Conservation (phyloP, 2,113 vertebrate genomes). For the Rhabdomys dilectus region DNA sequence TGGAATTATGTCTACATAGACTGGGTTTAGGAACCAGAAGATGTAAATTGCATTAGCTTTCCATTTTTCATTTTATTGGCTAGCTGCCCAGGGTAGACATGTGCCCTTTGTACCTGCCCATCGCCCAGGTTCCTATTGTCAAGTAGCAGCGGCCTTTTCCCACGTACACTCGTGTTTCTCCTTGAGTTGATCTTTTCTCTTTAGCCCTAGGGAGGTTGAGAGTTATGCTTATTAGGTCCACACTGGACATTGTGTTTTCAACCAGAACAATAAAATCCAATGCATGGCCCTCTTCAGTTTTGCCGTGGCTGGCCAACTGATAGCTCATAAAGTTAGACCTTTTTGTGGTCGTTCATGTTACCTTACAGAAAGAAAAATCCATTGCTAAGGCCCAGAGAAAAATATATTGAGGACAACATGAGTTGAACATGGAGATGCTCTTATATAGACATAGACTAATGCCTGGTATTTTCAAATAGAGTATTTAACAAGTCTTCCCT, state of each 20-base stretch:
- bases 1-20: background rate
- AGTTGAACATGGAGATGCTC: background rate
- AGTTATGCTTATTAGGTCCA: background rate
- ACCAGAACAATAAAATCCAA: background rate
- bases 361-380: background rate
- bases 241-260: background rate
- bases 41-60: background rate
- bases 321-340: background rate
- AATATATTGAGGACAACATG: background rate
- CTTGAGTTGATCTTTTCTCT: background rate
- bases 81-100: background rate
- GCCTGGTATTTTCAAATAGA: background rate
- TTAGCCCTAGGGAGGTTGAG: background rate
- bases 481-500: background rate
- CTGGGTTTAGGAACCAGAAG: background rate
- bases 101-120: background rate
- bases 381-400: constrained; percentile 1
- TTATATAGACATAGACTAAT: background rate
- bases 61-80: background rate
- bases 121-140: background rate
- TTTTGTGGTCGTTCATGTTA: background rate
- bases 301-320: background rate
- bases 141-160: background rate
- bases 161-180: background rate
- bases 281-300: background rate